phyloP scores from a whole-genome alignment of 2,797 vertebrate species.

The Crocidura indochinensis region DNA sequence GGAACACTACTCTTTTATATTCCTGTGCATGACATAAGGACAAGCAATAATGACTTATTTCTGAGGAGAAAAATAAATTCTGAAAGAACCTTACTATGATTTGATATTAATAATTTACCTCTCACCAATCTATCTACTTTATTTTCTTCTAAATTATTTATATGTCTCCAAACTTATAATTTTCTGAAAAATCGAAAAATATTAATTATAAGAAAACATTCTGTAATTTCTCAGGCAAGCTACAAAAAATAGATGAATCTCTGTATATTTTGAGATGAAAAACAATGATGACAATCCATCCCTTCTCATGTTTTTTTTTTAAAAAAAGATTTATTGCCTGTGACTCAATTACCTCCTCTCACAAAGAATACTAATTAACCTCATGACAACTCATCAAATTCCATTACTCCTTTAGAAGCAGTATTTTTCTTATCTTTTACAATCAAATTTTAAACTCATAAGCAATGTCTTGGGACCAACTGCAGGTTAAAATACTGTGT shows the following conservation, averaged over 20 bases:
- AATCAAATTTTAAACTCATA: constrained; percentile 58
- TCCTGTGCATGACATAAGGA: background rate
- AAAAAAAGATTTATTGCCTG: constrained; percentile 41
- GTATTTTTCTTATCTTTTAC: constrained; percentile 55
- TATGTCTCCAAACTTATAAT: constrained; percentile 20
- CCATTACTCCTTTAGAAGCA: constrained; percentile 38
- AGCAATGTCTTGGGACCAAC: constrained; percentile 18
- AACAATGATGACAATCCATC: background rate
- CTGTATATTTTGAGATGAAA: constrained; percentile 59
- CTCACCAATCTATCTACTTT: constrained; percentile 5
- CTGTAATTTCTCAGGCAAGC: constrained; percentile 60
- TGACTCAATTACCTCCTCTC: background rate
- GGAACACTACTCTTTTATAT: constrained; percentile 50
- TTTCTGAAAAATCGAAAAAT: constrained; percentile 57
- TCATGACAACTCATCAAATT: constrained; percentile 55
- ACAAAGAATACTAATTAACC: constrained; percentile 60
- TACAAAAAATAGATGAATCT: constrained; percentile 46
- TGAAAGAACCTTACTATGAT: constrained; percentile 45
- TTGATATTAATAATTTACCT: constrained; percentile 61
- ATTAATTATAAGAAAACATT: constrained; percentile 61
- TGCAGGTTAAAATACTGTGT: constrained; percentile 51
- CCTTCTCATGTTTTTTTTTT: constrained; percentile 37
- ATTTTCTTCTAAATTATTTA: constrained; percentile 29
- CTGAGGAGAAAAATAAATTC: constrained; percentile 59
- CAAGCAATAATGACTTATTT: constrained; percentile 51